phyloP scores from a whole-genome alignment of 2,888 invertebrate species.

The Pantelozetes paolii region DNA sequence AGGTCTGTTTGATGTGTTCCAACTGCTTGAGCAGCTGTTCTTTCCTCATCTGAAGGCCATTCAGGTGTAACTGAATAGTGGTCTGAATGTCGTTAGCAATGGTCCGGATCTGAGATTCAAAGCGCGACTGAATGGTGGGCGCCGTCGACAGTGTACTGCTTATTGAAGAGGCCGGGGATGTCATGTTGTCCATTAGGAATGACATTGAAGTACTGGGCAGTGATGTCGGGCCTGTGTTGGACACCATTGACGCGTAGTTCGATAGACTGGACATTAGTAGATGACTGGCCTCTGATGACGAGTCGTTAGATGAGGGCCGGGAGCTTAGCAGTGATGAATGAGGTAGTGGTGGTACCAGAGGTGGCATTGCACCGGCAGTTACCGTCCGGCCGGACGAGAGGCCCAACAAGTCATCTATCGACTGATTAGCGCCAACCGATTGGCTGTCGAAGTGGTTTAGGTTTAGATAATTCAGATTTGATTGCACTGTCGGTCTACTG shows the following conservation, averaged over 20 bases:
- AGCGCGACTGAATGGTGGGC: slow-evolving; percentile 23
- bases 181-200: slow-evolving; percentile 10
- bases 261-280: neutral
- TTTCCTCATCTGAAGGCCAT: slow-evolving; percentile 42
- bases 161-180: neutral
- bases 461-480: slow-evolving; percentile 12
- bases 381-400: neutral
- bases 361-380: neutral
- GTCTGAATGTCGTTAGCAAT: slow-evolving; percentile 44
- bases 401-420: slow-evolving; percentile 11
- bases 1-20: slow-evolving; percentile 43
- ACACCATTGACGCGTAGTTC: slow-evolving; percentile 12
- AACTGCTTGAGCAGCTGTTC: slow-evolving; percentile 44
- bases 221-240: neutral
- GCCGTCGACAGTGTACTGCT: neutral
- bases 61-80: slow-evolving; percentile 42
- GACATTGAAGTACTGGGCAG: slow-evolving; percentile 1
- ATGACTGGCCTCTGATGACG: neutral
- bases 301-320: slow-evolving; percentile 1
- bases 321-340: neutral
- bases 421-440: neutral
- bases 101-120: slow-evolving; percentile 41
- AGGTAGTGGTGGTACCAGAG: slow-evolving; percentile 11
- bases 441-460: neutral
- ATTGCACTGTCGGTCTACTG: neutral